A percentile compares a stretch with the other conserved stretches of the same genome.
Evolutionary conservation across 2,113 vertebrate species (phyloP).

Genomic region (Chaenogobius annularis): DNA sequence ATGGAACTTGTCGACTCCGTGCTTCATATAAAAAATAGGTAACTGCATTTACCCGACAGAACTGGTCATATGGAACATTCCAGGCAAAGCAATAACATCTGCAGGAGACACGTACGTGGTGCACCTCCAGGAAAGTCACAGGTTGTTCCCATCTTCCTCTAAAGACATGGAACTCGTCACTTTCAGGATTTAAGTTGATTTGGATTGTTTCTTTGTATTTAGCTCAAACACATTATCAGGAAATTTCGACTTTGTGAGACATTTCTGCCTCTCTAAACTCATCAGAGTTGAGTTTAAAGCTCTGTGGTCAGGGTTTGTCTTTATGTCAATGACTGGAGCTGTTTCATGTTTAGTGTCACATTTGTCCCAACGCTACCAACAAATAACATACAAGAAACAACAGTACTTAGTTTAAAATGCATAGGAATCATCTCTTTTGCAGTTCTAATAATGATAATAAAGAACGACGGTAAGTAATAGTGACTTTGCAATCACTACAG

Average conservation of each 20-base stretch:
- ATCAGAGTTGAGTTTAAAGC: constrained; percentile 7
- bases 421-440: too few relatives aligned
- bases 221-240: constrained; percentile 17
- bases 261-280: constrained; percentile 23
- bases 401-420: background rate
- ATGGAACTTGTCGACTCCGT: background rate
- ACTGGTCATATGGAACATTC: background rate
- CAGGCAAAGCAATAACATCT: too few relatives aligned
- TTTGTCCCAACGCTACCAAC: background rate
- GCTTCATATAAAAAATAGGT: background rate
- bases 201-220: background rate
- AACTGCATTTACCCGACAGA: background rate
- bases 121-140: too few relatives aligned
- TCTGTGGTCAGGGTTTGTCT: constrained; percentile 21
- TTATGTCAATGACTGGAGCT: constrained; percentile 16
- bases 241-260: constrained; percentile 35
- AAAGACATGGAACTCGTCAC: background rate
- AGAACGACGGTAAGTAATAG: too few relatives aligned
- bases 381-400: background rate
- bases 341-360: constrained; percentile 11
- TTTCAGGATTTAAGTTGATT: background rate
- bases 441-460: too few relatives aligned
- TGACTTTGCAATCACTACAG: too few relatives aligned
- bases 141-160: too few relatives aligned
- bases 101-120: too few relatives aligned